Conservation (phyloP, 2,888 invertebrate genomes). For the Halictus quadricinctus region DNA sequence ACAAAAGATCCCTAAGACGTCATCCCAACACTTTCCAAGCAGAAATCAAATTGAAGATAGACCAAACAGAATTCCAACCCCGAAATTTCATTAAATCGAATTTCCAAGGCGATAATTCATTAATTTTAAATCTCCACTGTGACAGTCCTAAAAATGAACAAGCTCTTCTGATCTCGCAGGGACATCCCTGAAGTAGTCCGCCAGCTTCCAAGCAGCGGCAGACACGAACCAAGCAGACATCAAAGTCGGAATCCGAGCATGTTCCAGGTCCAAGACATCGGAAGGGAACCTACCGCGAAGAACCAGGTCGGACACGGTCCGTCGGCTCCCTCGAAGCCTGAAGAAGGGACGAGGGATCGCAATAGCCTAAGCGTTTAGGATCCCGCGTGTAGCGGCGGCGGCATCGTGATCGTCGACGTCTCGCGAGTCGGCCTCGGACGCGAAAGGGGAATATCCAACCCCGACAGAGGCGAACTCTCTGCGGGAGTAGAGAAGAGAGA, state of each 20-base stretch:
- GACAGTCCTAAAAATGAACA: neutral
- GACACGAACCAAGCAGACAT: neutral
- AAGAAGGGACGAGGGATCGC: conserved; percentile 22
- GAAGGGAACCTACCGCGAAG: conserved; percentile 40
- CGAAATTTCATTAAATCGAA: neutral
- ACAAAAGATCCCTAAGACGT: too few relatives aligned
- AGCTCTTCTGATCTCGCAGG: neutral
- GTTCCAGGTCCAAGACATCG: conserved; percentile 14
- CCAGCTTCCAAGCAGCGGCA: neutral
- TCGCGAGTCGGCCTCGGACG: conserved; percentile 42
- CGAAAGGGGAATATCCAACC: conserved; percentile 32
- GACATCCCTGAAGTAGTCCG: neutral
- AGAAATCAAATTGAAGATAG: too few relatives aligned
- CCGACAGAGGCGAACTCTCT: conserved; percentile 74
- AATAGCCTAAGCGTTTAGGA: conserved; percentile 12
- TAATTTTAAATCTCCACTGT: neutral
- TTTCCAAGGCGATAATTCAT: neutral
- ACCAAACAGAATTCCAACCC: neutral
- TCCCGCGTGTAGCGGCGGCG: neutral
- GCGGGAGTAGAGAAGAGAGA: conserved; percentile 76
- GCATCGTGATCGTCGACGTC: conserved; percentile 53
- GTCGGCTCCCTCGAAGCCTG: conserved; percentile 27
- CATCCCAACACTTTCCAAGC: too few relatives aligned
- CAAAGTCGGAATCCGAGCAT: neutral
- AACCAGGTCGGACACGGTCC: conserved; percentile 42